Conservation (phyloP, 1,140 invertebrate species). For the Cyclargus thomasi region DNA sequence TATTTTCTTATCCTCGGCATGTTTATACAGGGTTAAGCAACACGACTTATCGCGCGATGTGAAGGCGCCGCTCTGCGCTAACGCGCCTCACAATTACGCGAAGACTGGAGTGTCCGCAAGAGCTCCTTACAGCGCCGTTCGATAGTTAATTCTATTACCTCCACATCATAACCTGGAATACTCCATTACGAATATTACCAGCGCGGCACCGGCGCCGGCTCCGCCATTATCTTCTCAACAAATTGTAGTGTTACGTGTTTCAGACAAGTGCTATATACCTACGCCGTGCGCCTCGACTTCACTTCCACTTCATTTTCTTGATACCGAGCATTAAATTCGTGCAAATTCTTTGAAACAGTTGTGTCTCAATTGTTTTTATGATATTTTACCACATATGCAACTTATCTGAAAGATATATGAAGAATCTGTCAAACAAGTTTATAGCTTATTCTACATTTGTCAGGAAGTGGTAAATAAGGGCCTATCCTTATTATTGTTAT, state of each 20-base stretch:
- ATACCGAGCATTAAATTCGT: too few relatives aligned
- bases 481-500: too few relatives aligned
- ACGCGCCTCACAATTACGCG: conserved; percentile 4
- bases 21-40: neutral
- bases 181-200: conserved; percentile 15
- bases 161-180: conserved; percentile 9
- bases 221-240: neutral
- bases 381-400: too few relatives aligned
- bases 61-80: neutral
- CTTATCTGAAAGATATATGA: too few relatives aligned
- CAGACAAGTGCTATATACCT: neutral
- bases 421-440: too few relatives aligned
- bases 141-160: conserved; percentile 28
- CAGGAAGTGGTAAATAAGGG: too few relatives aligned
- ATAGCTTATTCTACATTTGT: too few relatives aligned
- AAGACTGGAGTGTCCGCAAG: conserved; percentile 16
- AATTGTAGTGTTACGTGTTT: neutral
- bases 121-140: conserved; percentile 23
- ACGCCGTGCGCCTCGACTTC: neutral
- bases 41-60: neutral
- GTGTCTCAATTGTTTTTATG: too few relatives aligned
- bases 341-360: too few relatives aligned
- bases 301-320: neutral
- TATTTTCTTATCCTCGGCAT: too few relatives aligned
- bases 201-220: conserved; percentile 10